Conservation (phyloP, 2,888 invertebrate species). For the Enchytraeus crypticus region DNA sequence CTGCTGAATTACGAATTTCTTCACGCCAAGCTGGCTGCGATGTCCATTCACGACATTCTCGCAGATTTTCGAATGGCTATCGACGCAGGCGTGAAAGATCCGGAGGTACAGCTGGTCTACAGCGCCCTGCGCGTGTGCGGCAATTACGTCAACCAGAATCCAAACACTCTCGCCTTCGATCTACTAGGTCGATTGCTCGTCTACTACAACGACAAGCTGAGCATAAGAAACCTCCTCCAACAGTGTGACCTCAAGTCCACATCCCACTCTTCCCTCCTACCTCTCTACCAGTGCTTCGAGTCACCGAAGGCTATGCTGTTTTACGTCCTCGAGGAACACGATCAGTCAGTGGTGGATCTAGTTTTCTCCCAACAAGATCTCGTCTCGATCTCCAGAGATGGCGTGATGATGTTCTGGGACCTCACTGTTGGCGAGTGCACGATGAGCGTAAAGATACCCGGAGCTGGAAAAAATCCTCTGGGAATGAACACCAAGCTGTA, state of each 20-base stretch:
- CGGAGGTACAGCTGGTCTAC: slow-evolving; percentile 20
- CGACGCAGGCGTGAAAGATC: slow-evolving; percentile 13
- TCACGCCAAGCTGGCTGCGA: slow-evolving; percentile 83
- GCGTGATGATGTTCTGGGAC: slow-evolving; percentile 29
- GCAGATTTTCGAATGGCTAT: slow-evolving; percentile 63
- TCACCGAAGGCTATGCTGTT: slow-evolving; percentile 25
- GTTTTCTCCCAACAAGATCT: slow-evolving; percentile 26
- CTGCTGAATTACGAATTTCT: slow-evolving; percentile 94
- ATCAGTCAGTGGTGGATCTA: slow-evolving; percentile 24
- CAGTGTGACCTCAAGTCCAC: slow-evolving; percentile 81
- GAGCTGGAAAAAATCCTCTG: slow-evolving; percentile 9
- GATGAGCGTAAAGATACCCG: slow-evolving; percentile 11
- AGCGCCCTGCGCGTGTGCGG: slow-evolving; percentile 27
- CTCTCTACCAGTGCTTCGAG: slow-evolving; percentile 29
- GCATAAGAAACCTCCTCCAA: slow-evolving; percentile 71
- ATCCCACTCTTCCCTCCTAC: slow-evolving; percentile 53
- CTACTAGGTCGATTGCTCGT: slow-evolving; percentile 83
- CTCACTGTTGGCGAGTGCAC: slow-evolving; percentile 24
- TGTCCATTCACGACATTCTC: slow-evolving; percentile 85
- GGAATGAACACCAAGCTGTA: slow-evolving; percentile 20
- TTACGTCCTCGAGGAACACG: slow-evolving; percentile 28
- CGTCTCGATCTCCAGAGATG: slow-evolving; percentile 26
- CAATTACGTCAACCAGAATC: slow-evolving; percentile 26
- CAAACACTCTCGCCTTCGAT: slow-evolving; percentile 66
- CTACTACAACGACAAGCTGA: slow-evolving; percentile 64